Evolutionary conservation across 2,797 vertebrate species (phyloP), one percentile per base, ranked within the genome.

Genomic region (Lindbergichthys nudifrons): DNA sequence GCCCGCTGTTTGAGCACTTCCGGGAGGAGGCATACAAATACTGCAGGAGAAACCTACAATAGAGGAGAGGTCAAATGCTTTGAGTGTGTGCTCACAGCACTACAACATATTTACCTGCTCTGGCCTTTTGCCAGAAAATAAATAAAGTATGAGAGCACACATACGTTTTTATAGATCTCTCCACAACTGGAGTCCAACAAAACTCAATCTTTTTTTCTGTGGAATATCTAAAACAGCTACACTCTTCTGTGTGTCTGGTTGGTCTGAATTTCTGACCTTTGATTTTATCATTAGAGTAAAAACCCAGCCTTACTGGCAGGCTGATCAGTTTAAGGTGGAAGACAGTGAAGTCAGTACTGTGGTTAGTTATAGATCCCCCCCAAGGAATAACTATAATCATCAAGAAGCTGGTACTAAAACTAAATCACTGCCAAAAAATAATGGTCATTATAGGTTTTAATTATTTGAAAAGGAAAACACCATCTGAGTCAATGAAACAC

Each of bases 111-210:
- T 76, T 36, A 36, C 51, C 47, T 52, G 63, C 19, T 16, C 51
- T 85, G 81, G 83, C 76, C 65, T 73, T 77, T 71, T 74, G 75
- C 76, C 83, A 82, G 74, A 3, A 80, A 86, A 77, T 36, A 80
- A 79, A 84, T 80, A 63, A 87, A 83, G 75, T 62, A 54, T 75
- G 75, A 86, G 81, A 77, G 62, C 70, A 67, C 66, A 84, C 72
- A 81, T 65, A 74, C 77, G 51, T 82, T 70, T 83, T 83, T 85
- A 87, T 83, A 76, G 84, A 86, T 87, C 57, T 23, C 36, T 1
- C 43, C 75, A 60, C 79, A 70, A 73, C 70, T 78, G 73, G 68
- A 81, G 67, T 73, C 73, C 54, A 39, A 46, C 16, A 69, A 59
- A 81, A 88, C 86, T 88, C 85, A 67, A 88, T 88, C 65, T 45